Base-by-base conservation (phyloP, 2,888 invertebrate species). In the Glyphotaelius pellucidus region DNA sequence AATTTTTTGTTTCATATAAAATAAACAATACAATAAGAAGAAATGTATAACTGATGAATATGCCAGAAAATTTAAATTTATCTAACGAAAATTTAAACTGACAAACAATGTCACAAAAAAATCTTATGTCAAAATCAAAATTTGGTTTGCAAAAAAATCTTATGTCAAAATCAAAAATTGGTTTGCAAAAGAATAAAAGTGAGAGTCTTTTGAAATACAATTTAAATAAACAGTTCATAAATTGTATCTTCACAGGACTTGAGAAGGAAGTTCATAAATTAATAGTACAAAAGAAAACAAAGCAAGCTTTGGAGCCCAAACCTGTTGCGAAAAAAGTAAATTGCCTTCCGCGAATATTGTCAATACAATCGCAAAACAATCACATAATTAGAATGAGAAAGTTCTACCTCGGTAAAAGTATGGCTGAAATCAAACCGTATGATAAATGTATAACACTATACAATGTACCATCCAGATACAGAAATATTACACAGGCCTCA, bases 381-480 rank as follows among this genome's bases (percentile, higher is more conserved):
- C 85, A 85, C 38, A 85, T 85, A 35, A 32, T 38, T 35, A 85
- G 85, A 30, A 85, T 85, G 85, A 85, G 85, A 85, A 85, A 85
- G 25, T 38, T 25, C n/a, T 85, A 85, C 35, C n/a, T 38, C 9
- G 9, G 19, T 38, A 32, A 85, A n/a, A 85, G n/a, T 85, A 85
- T 38, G 25, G 85, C n/a, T n/a, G 35, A 85, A 38, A 85, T 85
- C 12, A 85, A 85, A 12, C 4, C 42, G 12, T 85, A 38, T 15
- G 42, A 35, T 38, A 85, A 38, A 67, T 12, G 4, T 38, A 38
- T 15, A 38, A 14, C 15, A 42, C 12, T 25, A 5, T 38, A 85
- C 38, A 85, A 85, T 85, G 85, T 85, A 85, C 38, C 85, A 85
- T 85, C 85, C n/a, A 85, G 85, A 85, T 85, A 38, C n/a, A 35